Evolutionary conservation across 2,797 vertebrate genomes (phyloP), one percentile per base, ranked within the genome.

Genomic region (Anableps anableps): DNA sequence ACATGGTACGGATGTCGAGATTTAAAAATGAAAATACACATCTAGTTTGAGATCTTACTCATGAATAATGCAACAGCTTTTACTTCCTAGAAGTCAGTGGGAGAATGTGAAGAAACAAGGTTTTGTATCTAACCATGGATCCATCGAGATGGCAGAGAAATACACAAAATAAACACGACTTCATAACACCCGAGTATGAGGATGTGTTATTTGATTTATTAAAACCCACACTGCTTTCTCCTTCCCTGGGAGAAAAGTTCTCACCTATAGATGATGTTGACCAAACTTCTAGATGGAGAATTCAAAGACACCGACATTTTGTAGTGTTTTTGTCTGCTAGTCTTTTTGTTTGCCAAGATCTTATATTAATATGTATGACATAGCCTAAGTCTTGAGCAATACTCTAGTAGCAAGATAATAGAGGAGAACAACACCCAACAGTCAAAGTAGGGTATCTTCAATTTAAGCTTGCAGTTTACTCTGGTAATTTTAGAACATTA

Each of bases 61-160:
- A 72, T 80, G 26, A 76, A 78, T 45, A 50, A 74, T 62, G 51
- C 43, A 47, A 16, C 16, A 16, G 64, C 29, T 38, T 78, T 77
- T 11, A 38, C 21, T 74, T 26, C 17, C 82, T 0, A 43, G 48
- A 14, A 14, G 41, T 29, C 23, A 45, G 13, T 34, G 6, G 5
- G 36, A 45, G 31, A 41, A 72, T 1, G 4, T 34, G 19, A n/a
- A 38, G 68, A 26, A 72, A 36, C 21, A 58, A 47, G 29, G 9
- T 29, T 68, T 14, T 51, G 47, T n/a, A 9, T 53, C 41, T 21
- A 68, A 66, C 51, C 21, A 14, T 23, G 75, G 41, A 31, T 81
- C 47, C 7, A 77, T 48, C 62, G 6, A 31, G 16, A 23, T 19
- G 7, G 29, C 23, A 68, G 5, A 38, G 58, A 50, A 66, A 76